Base-by-base conservation (phyloP, 1,140 invertebrate species). In the Sminthurides bifidus region DNA sequence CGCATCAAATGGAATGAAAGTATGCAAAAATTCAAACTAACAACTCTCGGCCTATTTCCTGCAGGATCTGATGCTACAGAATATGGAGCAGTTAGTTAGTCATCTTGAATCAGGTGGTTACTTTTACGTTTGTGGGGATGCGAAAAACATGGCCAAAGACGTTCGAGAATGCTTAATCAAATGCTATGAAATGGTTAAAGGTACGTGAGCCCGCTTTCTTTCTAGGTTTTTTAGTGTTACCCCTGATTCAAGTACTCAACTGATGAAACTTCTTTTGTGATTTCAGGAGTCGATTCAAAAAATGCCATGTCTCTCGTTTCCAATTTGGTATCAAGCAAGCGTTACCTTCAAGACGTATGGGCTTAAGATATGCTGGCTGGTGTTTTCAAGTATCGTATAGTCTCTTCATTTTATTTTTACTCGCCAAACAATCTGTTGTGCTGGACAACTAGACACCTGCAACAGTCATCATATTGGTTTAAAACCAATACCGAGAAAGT, bases 101-200 rank as follows among this genome's bases (percentile, higher is more conserved):
- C 38, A 66, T 87, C 8, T 64, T 80, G 14, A 66, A 80, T 59
- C 70, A 67, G 55, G 68, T 44, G 80, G 77, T 3, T 68, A 69
- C 27, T 68, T 91, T n/a, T 88, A 79, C 69, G 71, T 90, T 3
- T 87, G 86, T 71, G 85, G 85, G 12, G 84, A 87, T 73, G 77
- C 80, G 15, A 81, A 79, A 57, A 76, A 75, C 54, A 85, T 90
- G 76, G 78, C 79, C 0, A 77, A 79, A 60, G 76, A 81, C 68
- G 80, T 90, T 1, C 74, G 75, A 54, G 73, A 77, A 21, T 70
- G 74, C 1, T 69, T 90, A 3, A 61, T 71, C n/a, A 60, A 74
- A 19, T 74, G 78, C 58, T 65, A 86, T 26, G 65, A 72, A 30
- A 67, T 73, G 59, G 55, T 71, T 56, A 66, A 71, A 53, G 57